Evolutionary conservation across 2,888 invertebrate species (phyloP), one percentile per base, ranked within the genome.

Genomic region (Diloba caeruleocephala): DNA sequence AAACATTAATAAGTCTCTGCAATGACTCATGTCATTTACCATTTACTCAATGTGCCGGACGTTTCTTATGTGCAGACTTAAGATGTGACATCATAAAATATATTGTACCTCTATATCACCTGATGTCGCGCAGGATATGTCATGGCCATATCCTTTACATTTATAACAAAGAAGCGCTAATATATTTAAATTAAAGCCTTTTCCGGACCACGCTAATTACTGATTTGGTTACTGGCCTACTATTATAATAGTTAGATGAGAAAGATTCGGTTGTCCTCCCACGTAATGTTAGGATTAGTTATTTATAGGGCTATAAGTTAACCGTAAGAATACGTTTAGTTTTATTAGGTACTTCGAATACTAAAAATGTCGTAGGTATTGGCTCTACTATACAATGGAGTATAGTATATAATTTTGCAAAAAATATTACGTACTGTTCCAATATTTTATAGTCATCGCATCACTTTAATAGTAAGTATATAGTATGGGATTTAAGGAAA

Each of bases 61-160:
- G 33, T 46, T 37, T 50, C 37, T 34, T 49, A 38, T 48, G 36
- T 52, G 44, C 46, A 33, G 34, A 44, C 51, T 57, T 57, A 39
- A 44, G 19, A 43, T 59, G 51, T 72, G 70, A 73, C 42, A 49
- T 65, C 70, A 71, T 68, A 10, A 42, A 37, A 41, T 41, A 50
- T 34, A 45, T 38, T 26, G 42, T 43, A 44, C 15, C 46, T 41
- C n/a, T 51, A 32, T 23, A 36, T 43, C 38, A 52, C 31, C 25
- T 66, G 31, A 54, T 61, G 67, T 59, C 52, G 57, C 8, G 26
- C 9, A 29, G 64, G 25, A 29, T 17, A 56, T 23, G 6, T 58
- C 21, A 44, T n/a, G 21, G 29, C 13, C n/a, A 8, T 23, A 48
- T 43, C 39, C 28, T 53, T 19, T 17, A 19, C 26, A 21, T 33